phyloP scores from a whole-genome alignment of 2,113 vertebrate species.

The Sula dactylatra region DNA sequence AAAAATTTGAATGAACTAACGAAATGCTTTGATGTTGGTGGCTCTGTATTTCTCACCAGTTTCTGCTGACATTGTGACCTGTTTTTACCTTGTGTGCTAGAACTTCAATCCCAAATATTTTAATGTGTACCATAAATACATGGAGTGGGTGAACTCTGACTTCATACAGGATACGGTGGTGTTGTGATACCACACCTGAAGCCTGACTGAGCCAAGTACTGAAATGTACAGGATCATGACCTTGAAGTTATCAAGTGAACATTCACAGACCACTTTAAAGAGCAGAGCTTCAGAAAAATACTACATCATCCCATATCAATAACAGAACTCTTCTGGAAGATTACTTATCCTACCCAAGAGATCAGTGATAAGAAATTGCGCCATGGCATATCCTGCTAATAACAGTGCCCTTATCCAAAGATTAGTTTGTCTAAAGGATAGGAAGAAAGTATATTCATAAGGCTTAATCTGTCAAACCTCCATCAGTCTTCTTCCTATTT shows the following conservation, averaged over 20 bases:
- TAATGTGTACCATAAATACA: neutral
- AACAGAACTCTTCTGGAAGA: neutral
- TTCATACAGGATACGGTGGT: fast-evolving
- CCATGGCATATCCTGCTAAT: neutral
- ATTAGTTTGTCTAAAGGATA: neutral
- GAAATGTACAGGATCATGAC: neutral
- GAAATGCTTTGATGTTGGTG: neutral
- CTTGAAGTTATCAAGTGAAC: neutral
- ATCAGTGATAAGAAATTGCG: neutral
- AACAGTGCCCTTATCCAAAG: neutral
- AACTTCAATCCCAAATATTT: neutral
- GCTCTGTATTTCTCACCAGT: neutral
- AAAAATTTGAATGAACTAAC: neutral
- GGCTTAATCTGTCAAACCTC: neutral
- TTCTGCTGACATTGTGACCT: neutral
- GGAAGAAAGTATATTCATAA: neutral
- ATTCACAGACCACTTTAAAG: neutral
- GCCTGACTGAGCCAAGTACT: neutral
- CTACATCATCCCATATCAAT: neutral
- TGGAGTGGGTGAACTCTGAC: neutral
- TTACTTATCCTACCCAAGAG: neutral
- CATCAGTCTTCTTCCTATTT: neutral
- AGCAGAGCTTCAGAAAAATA: neutral
- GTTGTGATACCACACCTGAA: neutral
- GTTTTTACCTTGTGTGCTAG: neutral